Base-by-base conservation (phyloP, 23 tunicate genomes). In the Halocynthia roretzi region DNA sequence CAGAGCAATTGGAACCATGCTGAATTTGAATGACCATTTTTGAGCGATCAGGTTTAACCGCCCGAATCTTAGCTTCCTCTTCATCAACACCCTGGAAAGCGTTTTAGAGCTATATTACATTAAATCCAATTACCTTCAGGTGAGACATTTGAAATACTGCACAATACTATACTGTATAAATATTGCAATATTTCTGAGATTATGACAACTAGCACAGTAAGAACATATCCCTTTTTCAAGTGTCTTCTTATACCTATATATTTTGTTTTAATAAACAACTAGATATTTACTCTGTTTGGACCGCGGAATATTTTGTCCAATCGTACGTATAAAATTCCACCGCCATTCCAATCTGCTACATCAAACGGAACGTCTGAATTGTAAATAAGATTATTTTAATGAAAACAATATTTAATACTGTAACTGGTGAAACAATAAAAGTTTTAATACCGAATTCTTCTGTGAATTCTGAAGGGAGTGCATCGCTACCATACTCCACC, bases 81-180 rank as follows among this genome's bases (percentile, higher is more conserved):
- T 74, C 78, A 53, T 74, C 78, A 15, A 64, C 78, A 56, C 64
- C 78, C 78, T 74, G 78, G 9, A 10, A 54, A 10, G 22, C 22
- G 21, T 21, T 12, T 11, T 21, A 20, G 19, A 10, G 5, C 48
- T 20, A 65, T 10, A 15, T 65, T 65, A n/a, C 17, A 58, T 58
- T 58, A 1, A 14, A 14, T 14, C 15, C 2, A 58, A 58, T 58
- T 58, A 14, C 4, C 2, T n/a, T 58, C 4, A 14, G 63, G 17
- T 14, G 15, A 14, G 15, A 58, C 17, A 58, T 58, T 58, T 14
- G 63, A n/a, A 14, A 58, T 15, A 58, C 15, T 58, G 15, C 15
- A 14, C 63, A 58, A 14, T 14, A n/a, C 63, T 58, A 31, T 31
- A 31, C 44, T 31, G 44, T 31, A 31, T 31, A 31, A 31, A 4